Conservation (phyloP, 30 jellyfish, hydroid and myxozoan species). For the Pelagia noctiluca region DNA sequence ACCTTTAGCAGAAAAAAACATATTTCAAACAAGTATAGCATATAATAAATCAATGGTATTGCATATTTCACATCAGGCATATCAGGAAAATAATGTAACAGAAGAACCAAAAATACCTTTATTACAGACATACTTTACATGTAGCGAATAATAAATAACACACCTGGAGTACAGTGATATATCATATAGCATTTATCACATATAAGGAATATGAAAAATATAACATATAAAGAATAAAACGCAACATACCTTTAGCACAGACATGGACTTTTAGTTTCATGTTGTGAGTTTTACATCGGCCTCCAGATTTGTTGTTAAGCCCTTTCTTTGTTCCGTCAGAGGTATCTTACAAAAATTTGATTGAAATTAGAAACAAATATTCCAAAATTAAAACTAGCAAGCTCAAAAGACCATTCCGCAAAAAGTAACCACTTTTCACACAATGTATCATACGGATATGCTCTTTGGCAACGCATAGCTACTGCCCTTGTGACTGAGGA, state of each 20-base stretch:
- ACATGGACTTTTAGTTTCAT: conserved; percentile 78
- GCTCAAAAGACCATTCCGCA: background rate
- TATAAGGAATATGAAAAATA: background rate
- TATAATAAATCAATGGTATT: too few species aligned
- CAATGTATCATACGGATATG: too few species aligned
- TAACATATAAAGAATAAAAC: background rate
- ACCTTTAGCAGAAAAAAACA: too few species aligned
- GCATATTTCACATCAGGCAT: background rate
- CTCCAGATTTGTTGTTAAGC: conserved; percentile 55
- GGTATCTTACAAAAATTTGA: conserved; percentile 57
- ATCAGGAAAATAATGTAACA: background rate
- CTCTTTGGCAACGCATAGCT: too few species aligned
- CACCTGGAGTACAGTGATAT: background rate
- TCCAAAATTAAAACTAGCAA: background rate
- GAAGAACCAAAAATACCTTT: too few species aligned
- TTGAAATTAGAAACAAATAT: too few species aligned
- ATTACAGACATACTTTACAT: too few species aligned
- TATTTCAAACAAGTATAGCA: too few species aligned
- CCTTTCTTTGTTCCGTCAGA: conserved; percentile 72
- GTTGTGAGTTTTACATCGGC: conserved; percentile 73
- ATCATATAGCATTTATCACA: background rate
- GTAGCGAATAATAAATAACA: background rate
- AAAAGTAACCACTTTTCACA: too few species aligned
- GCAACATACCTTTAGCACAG: conserved; percentile 41
- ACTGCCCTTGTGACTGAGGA: too few species aligned